Conservation (phyloP, 2,888 invertebrate genomes). For the Pseudeuparius sepicola region DNA sequence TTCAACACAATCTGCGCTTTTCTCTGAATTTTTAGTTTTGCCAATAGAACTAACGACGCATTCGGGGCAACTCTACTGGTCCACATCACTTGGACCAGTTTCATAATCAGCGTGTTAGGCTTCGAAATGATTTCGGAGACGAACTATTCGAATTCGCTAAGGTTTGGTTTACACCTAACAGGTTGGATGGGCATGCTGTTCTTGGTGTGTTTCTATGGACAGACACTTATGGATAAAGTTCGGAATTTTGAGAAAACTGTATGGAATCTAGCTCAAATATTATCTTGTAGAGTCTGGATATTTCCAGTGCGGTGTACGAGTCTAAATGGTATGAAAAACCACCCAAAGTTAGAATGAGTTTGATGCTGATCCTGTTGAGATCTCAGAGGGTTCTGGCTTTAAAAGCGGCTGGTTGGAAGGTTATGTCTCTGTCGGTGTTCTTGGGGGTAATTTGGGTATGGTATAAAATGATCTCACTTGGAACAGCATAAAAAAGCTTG, state of each 20-base stretch:
- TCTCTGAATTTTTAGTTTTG: constrained; percentile 17
- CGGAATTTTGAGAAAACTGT: constrained; percentile 2
- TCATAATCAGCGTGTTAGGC: constrained; percentile 29
- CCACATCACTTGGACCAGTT: constrained; percentile 29
- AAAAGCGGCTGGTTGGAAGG: constrained; percentile 25
- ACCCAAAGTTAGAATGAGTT: constrained; percentile 21
- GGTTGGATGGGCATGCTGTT: constrained; percentile 30
- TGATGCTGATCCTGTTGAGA: constrained; percentile 26
- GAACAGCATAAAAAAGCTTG: no score
- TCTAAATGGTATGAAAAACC: constrained; percentile 23
- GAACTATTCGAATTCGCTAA: constrained; percentile 23
- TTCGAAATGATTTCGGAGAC: constrained; percentile 28
- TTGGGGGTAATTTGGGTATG: constrained; percentile 21
- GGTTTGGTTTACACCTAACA: constrained; percentile 28
- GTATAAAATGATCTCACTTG: no score
- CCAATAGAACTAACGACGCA: constrained; percentile 21
- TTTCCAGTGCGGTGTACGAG: constrained; percentile 23
- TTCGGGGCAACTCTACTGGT: constrained; percentile 29
- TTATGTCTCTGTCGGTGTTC: constrained; percentile 26
- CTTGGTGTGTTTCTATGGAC: constrained; percentile 29
- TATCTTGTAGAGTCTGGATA: constrained; percentile 23
- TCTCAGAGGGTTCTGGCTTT: constrained; percentile 27
- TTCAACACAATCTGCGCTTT: no score
- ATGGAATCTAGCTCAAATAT: background rate
- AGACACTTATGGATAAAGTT: constrained; percentile 29